Base-by-base conservation (phyloP, 2,888 invertebrate genomes). In the Caenorhabditis auriculariae region DNA sequence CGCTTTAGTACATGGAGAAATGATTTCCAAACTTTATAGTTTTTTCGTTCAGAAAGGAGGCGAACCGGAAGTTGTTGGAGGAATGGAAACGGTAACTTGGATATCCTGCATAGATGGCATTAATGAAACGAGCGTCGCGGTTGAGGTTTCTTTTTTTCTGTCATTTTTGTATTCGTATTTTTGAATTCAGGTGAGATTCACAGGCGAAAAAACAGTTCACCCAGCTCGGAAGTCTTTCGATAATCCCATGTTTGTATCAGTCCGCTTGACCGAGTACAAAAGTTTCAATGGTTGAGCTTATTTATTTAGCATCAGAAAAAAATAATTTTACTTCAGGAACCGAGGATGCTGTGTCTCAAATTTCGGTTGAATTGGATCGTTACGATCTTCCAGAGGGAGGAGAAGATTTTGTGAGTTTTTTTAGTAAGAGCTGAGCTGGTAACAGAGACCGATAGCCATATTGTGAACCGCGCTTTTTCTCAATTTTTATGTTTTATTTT, bases 11-110 rank as follows among this genome's bases (percentile, higher is more conserved):
- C n/a, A n/a, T n/a, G n/a, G n/a, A n/a, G n/a, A n/a, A n/a, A n/a
- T n/a, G n/a, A n/a, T n/a, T n/a, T n/a, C n/a, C n/a, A n/a, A n/a
- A n/a, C n/a, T n/a, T n/a, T n/a, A n/a, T n/a, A n/a, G n/a, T n/a
- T n/a, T n/a, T n/a, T n/a, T n/a, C n/a, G n/a, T n/a, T n/a, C n/a
- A n/a, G n/a, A n/a, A n/a, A n/a, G n/a, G n/a, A n/a, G n/a, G n/a
- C n/a, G n/a, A n/a, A n/a, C n/a, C n/a, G n/a, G 58, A 54, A 27
- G 35, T 63, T 17, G 58, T 63, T 21, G 58, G 52, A 15, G 63
- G 63, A 17, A 38, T 58, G 2, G 50, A 50, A 17, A 3, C 48
- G 3, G 24, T 24, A 15, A 62, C 39, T 26, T 62, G 54, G 54
- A 26, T 58, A 15, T 24, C 62, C 1, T 62, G 62, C 38, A 15